Evolutionary conservation across 2,797 vertebrate species (phyloP), one percentile per base, ranked within the genome.

Genomic region (Cygnus olor): DNA sequence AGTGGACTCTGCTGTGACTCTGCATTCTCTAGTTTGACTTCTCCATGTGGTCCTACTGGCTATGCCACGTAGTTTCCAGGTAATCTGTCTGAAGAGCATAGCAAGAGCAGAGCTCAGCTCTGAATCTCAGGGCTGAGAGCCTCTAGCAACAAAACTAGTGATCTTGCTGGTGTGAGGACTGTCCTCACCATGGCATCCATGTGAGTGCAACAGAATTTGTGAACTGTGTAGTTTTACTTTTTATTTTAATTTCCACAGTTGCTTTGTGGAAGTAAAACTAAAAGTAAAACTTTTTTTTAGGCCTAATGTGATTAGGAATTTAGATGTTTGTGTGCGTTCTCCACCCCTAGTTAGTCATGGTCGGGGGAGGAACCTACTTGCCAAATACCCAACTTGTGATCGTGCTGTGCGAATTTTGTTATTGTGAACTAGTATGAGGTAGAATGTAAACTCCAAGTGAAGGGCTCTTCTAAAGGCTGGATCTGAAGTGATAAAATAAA

Each of bases 301-400:
- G 14, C 25, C 12, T 54, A 38, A 30, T 11, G 9, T 1, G 0
- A 34, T 49, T 18, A 78, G 53, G 34, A 18, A 2, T 72, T 82
- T 40, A 70, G 27, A 28, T 79, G 27, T 91, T 88, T 58, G 30
- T 40, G 6, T 3, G 2, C 77, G 54, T 56, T 70, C 71, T 91
- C 66, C 87, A 89, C 72, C 54, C 69, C 19, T 54, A 16, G 20
- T 87, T 85, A 91, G 74, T 90, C 74, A 85, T 5, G 17, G 65
- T 42, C 88, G 78, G 6, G 40, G 78, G 34, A 94, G 85, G 40
- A 79, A 60, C 28, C 25, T 61, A 9, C 61, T 78, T 93, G 63
- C 63, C 66, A 81, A 81, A 49, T 44, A 56, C 21, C 54, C 71
- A 19, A 47, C 85, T 80, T 13, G 10, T 73, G 32, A 40, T 19